A percentile compares a stretch with the other conserved stretches of the same genome.
These are phyloP conservation scores for Decapterus maruadsi DNA, from an alignment of 2,797 vertebrate species.

Conservation along the genomic window DNA sequence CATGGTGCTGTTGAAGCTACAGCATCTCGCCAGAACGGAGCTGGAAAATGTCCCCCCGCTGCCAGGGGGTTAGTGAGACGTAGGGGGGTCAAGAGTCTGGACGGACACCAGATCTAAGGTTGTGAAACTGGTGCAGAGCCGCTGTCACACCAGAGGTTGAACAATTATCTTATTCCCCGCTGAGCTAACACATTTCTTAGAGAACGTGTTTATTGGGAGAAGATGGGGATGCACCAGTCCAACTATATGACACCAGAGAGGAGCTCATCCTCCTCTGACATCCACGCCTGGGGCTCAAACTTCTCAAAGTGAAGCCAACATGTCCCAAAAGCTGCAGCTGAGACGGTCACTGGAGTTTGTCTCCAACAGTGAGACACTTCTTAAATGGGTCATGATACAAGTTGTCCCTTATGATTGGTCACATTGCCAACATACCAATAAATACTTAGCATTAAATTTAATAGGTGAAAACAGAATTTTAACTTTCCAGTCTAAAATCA, in stretches of 20 bases:
- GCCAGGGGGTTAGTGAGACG: constrained; percentile 56
- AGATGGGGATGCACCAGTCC: background rate
- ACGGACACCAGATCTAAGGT: constrained; percentile 30
- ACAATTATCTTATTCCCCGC: background rate
- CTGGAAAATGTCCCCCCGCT: constrained; percentile 66
- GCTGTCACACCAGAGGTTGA: constrained; percentile 21
- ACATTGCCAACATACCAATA: too few relatives aligned
- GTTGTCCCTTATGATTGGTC: too few relatives aligned
- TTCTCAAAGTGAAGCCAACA: too few relatives aligned
- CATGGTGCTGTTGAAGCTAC: constrained; percentile 22
- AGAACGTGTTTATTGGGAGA: background rate
- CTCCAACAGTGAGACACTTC: too few relatives aligned
- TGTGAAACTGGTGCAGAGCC: constrained; percentile 19
- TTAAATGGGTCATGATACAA: too few relatives aligned
- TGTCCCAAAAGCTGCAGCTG: too few relatives aligned
- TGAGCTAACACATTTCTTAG: background rate
- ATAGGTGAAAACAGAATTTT: too few relatives aligned
- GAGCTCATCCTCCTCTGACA: background rate
- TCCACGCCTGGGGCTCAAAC: background rate
- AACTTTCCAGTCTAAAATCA: too few relatives aligned
- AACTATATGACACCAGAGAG: background rate
- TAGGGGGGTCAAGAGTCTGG: constrained; percentile 32
- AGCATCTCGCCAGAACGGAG: constrained; percentile 48
- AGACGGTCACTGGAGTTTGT: too few relatives aligned
- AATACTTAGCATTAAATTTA: too few relatives aligned